Conservation (phyloP, 1,140 invertebrate genomes). For the Dendrolimus kikuchii region DNA sequence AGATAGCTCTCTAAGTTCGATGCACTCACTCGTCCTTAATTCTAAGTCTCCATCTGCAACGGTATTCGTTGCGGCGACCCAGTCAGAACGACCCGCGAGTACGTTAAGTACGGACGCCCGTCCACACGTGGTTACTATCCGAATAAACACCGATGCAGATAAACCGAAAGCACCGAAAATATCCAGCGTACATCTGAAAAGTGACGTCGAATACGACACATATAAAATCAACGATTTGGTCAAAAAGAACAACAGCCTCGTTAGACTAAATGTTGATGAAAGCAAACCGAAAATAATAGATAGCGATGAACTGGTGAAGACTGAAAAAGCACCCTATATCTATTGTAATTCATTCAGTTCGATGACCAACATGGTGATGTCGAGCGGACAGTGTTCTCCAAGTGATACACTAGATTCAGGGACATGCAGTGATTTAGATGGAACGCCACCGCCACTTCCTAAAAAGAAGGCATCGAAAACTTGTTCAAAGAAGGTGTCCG, state of each 20-base stretch:
- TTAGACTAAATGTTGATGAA: slow-evolving; percentile 52
- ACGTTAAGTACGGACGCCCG: slow-evolving; percentile 52
- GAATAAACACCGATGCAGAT: slow-evolving; percentile 75
- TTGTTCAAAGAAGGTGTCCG: slow-evolving; percentile 62
- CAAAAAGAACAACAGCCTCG: slow-evolving; percentile 54
- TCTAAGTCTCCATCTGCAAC: slow-evolving; percentile 71
- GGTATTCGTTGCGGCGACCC: slow-evolving; percentile 75
- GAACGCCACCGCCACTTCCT: slow-evolving; percentile 79
- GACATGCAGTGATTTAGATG: slow-evolving; percentile 86
- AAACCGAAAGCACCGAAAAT: slow-evolving; percentile 66
- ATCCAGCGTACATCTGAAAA: slow-evolving; percentile 64
- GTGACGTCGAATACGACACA: slow-evolving; percentile 51
- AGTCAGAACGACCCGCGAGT: slow-evolving; percentile 62
- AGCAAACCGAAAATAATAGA: slow-evolving; percentile 51
- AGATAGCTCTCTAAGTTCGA: slow-evolving; percentile 55
- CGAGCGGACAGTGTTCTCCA: slow-evolving; percentile 85
- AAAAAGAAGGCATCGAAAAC: slow-evolving; percentile 76
- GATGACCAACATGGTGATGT: slow-evolving; percentile 74
- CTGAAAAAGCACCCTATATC: slow-evolving; percentile 58
- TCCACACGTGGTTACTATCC: slow-evolving; percentile 79
- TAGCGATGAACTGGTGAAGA: slow-evolving; percentile 47
- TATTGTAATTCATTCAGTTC: slow-evolving; percentile 62
- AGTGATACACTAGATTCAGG: slow-evolving; percentile 85
- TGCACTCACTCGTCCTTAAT: slow-evolving; percentile 71
- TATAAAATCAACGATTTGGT: slow-evolving; percentile 51